Evolutionary conservation across 2,888 invertebrate species (phyloP), one percentile per base, ranked within the genome.

Genomic region (Chrysolina haemoptera): DNA sequence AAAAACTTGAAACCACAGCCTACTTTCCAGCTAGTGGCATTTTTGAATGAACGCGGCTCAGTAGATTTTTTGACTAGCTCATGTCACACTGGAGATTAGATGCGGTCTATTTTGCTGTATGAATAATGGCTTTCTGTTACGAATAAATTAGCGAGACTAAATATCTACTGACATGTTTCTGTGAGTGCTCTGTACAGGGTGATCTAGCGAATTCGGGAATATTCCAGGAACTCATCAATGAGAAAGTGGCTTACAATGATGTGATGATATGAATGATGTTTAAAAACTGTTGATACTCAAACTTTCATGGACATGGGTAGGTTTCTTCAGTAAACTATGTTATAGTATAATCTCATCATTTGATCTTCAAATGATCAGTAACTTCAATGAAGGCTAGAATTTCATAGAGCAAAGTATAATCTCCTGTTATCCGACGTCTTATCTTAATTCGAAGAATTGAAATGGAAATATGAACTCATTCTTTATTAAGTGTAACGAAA

Each of bases 51-150:
- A 14, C 5, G 18, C 9, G 18, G n/a, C 59, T n/a, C 2, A 14
- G 8, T 8, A 8, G 6, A 59, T 59, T 59, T 59, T 59, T 27
- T 35, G 35, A 20, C 20, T 12, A 1, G 53, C 53, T 53, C 10
- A 53, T 59, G 59, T 59, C 59, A 59, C 59, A 22, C 27, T 59
- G 35, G 35, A 35, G 59, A 59, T 59, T 59, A 59, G 59, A 59
- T 59, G 59, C 59, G 59, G 59, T 59, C 59, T 59, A 59, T 59
- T 59, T 59, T 59, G 16, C 35, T 59, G 27, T n/a, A 35, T 35
- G 59, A 35, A 59, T 59, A 59, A 59, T 59, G 6, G 8, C 35
- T 59, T 59, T 16, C 11, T 35, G 14, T 27, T 27, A 14, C 12
- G 59, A 59, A 59, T 59, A 59, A 35, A 35, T 59, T 35, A 59